Percentiles rank a stretch among this genome's conserved stretches.
These are phyloP conservation scores for Nomada hirtipes DNA, from an alignment of 2,888 invertebrate species.

Conservation along the genomic window DNA sequence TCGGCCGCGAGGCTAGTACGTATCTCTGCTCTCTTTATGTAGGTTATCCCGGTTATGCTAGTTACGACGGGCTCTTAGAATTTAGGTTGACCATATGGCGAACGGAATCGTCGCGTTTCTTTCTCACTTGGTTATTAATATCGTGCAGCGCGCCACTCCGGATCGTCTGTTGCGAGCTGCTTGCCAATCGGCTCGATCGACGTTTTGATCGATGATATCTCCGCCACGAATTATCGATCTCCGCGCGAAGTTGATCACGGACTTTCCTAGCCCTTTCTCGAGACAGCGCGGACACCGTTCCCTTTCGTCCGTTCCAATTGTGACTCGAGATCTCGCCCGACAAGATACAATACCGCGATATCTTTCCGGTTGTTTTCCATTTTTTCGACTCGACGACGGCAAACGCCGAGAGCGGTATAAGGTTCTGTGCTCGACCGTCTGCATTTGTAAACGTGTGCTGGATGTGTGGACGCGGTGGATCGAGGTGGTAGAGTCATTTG, in stretches of 20 bases:
- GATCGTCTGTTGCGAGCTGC: conserved; percentile 22
- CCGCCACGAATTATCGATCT: conserved; percentile 8
- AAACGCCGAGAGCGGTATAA: conserved; percentile 5
- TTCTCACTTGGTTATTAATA: conserved; percentile 72
- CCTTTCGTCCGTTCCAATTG: not conserved
- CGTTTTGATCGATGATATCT: conserved; percentile 45
- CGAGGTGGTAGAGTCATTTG: not conserved
- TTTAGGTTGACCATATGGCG: conserved; percentile 79
- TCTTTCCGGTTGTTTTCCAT: conserved; percentile 9
- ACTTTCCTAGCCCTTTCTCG: not conserved
- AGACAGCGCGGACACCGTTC: not conserved
- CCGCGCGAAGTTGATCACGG: not conserved
- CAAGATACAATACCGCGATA: not conserved
- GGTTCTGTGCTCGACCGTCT: conserved; percentile 44
- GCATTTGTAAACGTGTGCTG: conserved; percentile 43
- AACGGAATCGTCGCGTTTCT: conserved; percentile 71
- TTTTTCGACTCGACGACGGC: conserved; percentile 8
- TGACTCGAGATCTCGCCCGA: not conserved
- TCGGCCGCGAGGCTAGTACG: conserved; percentile 13
- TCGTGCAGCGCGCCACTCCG: conserved; percentile 39
- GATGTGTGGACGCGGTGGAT: conserved; percentile 22
- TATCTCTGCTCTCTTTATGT: conserved; percentile 61
- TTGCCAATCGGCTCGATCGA: conserved; percentile 56
- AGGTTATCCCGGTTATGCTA: conserved; percentile 70
- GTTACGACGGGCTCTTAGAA: conserved; percentile 69